These are phyloP conservation scores for Amyelois transitella DNA, from an alignment of 1,140 invertebrate genomes.

Conservation along the genomic window DNA sequence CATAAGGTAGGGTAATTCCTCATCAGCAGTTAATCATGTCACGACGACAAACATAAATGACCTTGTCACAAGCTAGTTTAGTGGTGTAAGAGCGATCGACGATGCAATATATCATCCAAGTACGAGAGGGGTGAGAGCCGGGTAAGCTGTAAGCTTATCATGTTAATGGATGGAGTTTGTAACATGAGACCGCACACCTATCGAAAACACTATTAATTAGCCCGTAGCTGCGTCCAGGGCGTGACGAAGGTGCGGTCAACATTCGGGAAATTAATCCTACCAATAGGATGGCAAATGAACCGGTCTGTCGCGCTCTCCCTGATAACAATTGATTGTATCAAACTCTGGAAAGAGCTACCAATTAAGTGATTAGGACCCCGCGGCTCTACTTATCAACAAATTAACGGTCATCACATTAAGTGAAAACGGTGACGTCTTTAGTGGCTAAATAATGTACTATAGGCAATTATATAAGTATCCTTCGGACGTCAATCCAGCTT, in stretches of 20 bases:
- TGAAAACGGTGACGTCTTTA: constrained; percentile 27
- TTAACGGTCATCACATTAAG: constrained; percentile 35
- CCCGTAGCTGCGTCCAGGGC: constrained; percentile 33
- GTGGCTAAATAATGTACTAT: constrained; percentile 1
- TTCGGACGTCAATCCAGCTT: neutral
- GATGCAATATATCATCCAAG: constrained; percentile 29
- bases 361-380: constrained; percentile 61
- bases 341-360: constrained; percentile 36
- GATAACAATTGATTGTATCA: constrained; percentile 57
- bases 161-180: constrained; percentile 51
- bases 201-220: constrained; percentile 68
- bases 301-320: constrained; percentile 18
- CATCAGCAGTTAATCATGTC: constrained; percentile 37
- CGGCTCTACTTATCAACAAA: constrained; percentile 36
- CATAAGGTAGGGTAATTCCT: neutral
- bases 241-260: constrained; percentile 59
- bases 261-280: constrained; percentile 68
- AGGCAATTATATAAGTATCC: neutral
- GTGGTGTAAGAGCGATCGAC: constrained; percentile 29
- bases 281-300: constrained; percentile 39
- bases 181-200: constrained; percentile 43
- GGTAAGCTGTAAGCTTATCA: constrained; percentile 31
- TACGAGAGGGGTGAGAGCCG: neutral
- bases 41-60: constrained; percentile 31
- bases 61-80: constrained; percentile 40